Evolutionary conservation across 2,888 invertebrate genomes (phyloP), one percentile per base, ranked within the genome.

Genomic region (Callimorpha dominula): DNA sequence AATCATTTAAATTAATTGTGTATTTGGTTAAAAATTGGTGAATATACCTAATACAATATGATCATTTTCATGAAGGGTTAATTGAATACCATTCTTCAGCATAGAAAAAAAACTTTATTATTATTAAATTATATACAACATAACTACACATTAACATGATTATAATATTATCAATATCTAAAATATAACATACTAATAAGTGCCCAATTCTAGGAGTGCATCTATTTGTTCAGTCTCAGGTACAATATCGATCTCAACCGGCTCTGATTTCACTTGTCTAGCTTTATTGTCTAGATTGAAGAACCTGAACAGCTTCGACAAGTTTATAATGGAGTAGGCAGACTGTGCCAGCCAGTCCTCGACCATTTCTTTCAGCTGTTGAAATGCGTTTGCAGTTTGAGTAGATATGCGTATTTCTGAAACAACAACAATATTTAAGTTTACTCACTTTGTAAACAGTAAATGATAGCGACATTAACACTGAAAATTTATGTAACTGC

Each of bases 291-390:
- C 93, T 43, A 95, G 63, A 0, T 89, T 87, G 81, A 95, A 96
- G 86, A 95, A 95, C 79, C 95, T 88, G 86, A 97, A 97, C 65
- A 97, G 84, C 79, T 96, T 95, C 0, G 95, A 94, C 49, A 98
- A 90, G 87, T 97, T 96, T 63, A 98, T 97, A 63, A 97, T 94
- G 4, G 97, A 97, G 89, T 97, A 98, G 0, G 96, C 97, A 9
- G 97, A 98, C 83, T 96, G 96, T 46, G 96, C 96, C 78, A 98
- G 91, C 84, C 96, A 96, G 79, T 96, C 97, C 83, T 97, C 97
- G 4, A 97, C 96, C 60, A 96, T 96, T 86, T 97, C 97, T 81
- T 96, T 97, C 15, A 98, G 91, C 12, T 94, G 91, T 83, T 96
- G 96, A 84, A 97, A 97, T 20, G 97, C 97, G 50, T 94, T 86